Base-by-base conservation (phyloP, 2,797 vertebrate species). In the Amblyopsis hoosieri region DNA sequence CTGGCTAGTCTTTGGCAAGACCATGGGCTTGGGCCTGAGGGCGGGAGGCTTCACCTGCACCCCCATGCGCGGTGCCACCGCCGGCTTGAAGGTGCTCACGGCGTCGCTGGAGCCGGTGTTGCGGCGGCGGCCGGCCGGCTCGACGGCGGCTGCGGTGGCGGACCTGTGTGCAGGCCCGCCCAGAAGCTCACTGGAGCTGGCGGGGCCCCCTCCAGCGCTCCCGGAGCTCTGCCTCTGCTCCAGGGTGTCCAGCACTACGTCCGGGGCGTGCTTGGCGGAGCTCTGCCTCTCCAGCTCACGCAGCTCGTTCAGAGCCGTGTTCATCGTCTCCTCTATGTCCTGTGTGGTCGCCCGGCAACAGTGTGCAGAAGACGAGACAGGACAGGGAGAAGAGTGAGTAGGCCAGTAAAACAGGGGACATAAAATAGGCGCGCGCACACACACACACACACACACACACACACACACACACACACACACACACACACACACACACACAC, bases 261-360 rank as follows among this genome's bases (percentile, higher is more conserved):
- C 98, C 0, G 98, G 98, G 47, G 98, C 94, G 0, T 98, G 97
- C 77, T 98, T 98, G 0, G 94, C 95, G 0, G 98, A 96, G 79
- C 96, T 99, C 90, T 99, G 98, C 47, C 96, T 90, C 86, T 99
- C 97, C 76, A 99, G 92, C 88, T 99, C 97, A 0, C 96, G 95
- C 50, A 99, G 92, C 89, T 99, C 97, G 0, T 97, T 99, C 83
- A 99, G 90, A 4, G 97, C 98, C 0, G 96, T 97, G 92, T 98
- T 99, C 98, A 99, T 99, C 0, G 97, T 99, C 85, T 99, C 97
- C 74, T 99, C 97, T 46, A 99, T 99, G 90, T 99, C 98, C 98
- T 99, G 85, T 37, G 33, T 79, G 50, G 70, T 23, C 23, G 3
- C 23, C 23, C 23, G 23, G 23, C 23, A 23, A 23, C 23, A 23